Evolutionary conservation across 2,113 vertebrate species (phyloP).

Genomic region (Plecotus auritus): DNA sequence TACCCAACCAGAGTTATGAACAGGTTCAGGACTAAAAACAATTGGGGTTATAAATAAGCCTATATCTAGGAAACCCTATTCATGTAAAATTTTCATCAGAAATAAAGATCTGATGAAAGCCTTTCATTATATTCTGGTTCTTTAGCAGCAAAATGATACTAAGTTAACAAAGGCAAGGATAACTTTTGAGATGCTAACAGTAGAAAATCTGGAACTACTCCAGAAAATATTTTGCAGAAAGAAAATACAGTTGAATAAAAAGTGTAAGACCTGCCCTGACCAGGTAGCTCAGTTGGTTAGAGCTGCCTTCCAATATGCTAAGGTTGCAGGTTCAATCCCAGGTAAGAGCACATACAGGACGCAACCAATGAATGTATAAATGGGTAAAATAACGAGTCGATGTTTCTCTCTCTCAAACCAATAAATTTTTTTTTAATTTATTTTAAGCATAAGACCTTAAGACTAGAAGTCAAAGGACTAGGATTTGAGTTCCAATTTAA

Average conservation of each 20-base stretch:
- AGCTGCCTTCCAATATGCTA: neutral
- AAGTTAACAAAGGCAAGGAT: neutral
- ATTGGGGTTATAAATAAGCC: neutral
- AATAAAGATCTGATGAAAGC: constrained; percentile 26
- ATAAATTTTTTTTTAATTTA: neutral
- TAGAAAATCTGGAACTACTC: neutral
- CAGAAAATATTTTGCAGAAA: neutral
- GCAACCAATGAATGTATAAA: neutral
- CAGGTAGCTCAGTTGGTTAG: neutral
- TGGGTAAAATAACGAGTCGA: neutral
- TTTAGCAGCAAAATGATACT: constrained; percentile 21
- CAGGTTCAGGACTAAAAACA: constrained; percentile 1
- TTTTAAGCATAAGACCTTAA: neutral
- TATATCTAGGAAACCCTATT: neutral
- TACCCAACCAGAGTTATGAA: neutral
- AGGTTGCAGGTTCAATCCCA: neutral
- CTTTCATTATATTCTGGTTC: constrained; percentile 5
- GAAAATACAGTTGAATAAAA: constrained; percentile 16
- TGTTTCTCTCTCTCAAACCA: neutral
- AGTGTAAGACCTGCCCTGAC: neutral
- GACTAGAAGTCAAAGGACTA: neutral
- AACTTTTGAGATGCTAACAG: neutral
- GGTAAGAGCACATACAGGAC: neutral
- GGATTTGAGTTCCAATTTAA: neutral
- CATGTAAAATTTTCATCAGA: neutral